A percentile compares a stretch with the other conserved stretches of the same genome.
These are phyloP conservation scores for Xenopus borealis DNA, from an alignment of 2,113 vertebrate genomes.

Conservation along the genomic window DNA sequence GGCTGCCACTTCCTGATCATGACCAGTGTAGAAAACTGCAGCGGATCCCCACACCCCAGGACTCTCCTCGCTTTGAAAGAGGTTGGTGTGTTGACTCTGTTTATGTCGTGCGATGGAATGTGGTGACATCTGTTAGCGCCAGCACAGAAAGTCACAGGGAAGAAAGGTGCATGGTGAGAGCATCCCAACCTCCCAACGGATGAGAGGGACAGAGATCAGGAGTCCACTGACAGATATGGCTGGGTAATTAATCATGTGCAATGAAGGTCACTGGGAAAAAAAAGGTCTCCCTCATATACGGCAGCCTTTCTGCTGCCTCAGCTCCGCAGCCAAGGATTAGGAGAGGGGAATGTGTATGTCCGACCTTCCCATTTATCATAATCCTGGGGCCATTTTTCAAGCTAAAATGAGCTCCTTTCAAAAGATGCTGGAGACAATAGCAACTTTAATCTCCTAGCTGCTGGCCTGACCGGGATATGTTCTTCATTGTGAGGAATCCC, in stretches of 20 bases:
- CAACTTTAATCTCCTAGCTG: conserved; percentile 68
- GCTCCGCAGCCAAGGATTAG: conserved; percentile 50
- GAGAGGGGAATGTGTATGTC: conserved; percentile 73
- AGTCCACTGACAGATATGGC: conserved; percentile 59
- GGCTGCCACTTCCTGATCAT: no score
- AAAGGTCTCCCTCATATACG: conserved; percentile 58
- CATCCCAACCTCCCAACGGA: conserved; percentile 70
- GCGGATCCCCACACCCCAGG: no score
- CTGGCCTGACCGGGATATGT: conserved; percentile 54
- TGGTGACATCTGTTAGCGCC: neutral
- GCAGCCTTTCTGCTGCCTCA: conserved; percentile 50
- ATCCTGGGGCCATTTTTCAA: conserved; percentile 74
- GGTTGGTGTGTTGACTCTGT: no score
- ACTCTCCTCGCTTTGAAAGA: no score
- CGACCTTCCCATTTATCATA: conserved; percentile 80
- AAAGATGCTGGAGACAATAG: conserved; percentile 71
- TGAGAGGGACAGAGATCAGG: conserved; percentile 78
- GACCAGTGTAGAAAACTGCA: no score
- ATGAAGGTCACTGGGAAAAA: conserved; percentile 75
- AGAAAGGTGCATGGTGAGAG: conserved; percentile 53
- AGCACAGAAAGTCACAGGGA: conserved; percentile 54
- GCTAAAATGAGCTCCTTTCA: conserved; percentile 74
- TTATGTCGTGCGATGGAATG: neutral
- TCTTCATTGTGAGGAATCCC: conserved; percentile 46
- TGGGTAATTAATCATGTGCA: conserved; percentile 74